Conservation (phyloP, 1,140 invertebrate genomes). For the Adoxophyes honmai region DNA sequence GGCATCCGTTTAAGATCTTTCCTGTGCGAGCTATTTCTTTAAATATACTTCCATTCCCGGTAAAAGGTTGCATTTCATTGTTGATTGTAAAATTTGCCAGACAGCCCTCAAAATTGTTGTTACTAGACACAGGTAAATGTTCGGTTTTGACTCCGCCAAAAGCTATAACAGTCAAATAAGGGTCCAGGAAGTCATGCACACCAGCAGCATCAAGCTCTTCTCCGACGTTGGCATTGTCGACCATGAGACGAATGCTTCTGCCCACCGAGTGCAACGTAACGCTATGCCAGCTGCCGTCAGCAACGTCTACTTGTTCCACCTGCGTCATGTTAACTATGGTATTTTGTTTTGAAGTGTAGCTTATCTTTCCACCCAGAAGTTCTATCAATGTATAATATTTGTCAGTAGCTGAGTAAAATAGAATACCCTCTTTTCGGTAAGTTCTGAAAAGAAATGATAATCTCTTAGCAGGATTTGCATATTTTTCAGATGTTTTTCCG, state of each 20-base stretch:
- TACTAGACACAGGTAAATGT: constrained; percentile 72
- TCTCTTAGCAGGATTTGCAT: constrained; percentile 79
- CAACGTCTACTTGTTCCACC: constrained; percentile 75
- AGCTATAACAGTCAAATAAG: constrained; percentile 88
- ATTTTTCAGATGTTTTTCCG: constrained; percentile 53
- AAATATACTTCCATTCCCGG: constrained; percentile 90
- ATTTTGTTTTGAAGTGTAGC: constrained; percentile 87
- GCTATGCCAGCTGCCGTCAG: constrained; percentile 93
- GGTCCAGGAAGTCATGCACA: constrained; percentile 94
- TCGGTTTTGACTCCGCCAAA: constrained; percentile 85
- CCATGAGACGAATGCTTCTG: constrained; percentile 82
- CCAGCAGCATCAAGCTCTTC: constrained; percentile 90
- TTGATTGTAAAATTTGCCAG: constrained; percentile 93
- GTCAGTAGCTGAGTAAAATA: constrained; percentile 90
- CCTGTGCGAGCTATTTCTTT: constrained; percentile 82
- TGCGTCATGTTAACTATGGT: constrained; percentile 89
- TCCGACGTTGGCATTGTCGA: constrained; percentile 85
- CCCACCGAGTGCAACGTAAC: constrained; percentile 84
- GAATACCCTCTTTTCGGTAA: constrained; percentile 83
- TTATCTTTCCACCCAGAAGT: constrained; percentile 83
- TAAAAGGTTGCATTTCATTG: constrained; percentile 92
- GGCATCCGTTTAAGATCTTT: constrained; percentile 83
- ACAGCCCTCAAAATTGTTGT: constrained; percentile 89
- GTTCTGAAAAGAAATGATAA: constrained; percentile 91
- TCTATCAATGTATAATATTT: constrained; percentile 92